Evolutionary conservation across 2,113 vertebrate genomes (phyloP).

Genomic region (Brachyistius frenatus): DNA sequence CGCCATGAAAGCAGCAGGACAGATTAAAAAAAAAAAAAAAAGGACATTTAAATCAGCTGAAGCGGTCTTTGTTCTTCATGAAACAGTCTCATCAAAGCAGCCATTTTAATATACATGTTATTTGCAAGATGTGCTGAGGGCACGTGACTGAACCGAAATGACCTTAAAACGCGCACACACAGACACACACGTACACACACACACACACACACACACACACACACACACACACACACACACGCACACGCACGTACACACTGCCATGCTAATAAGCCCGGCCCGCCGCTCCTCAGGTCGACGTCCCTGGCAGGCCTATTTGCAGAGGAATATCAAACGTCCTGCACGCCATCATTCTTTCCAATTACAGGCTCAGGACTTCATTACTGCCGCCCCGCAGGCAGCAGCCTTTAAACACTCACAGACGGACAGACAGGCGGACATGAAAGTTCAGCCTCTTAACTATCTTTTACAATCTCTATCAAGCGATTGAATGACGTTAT

Average conservation of each 20-base stretch:
- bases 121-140: constrained; percentile 8
- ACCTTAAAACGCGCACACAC: constrained; percentile 9
- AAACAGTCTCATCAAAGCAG: constrained; percentile 8
- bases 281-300: constrained; percentile 14
- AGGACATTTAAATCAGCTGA: too few species aligned
- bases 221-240: constrained; percentile 1
- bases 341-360: constrained; percentile 55
- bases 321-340: constrained; percentile 60
- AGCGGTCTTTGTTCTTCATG: neutral
- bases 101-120: neutral
- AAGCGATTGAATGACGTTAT: neutral
- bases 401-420: constrained; percentile 30
- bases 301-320: constrained; percentile 52
- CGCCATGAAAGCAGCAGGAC: too few species aligned
- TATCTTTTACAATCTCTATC: constrained; percentile 17
- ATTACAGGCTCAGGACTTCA: constrained; percentile 66
- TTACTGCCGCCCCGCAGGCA: constrained; percentile 37
- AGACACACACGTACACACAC: constrained; percentile 9
- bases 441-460: constrained; percentile 12
- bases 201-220: neutral
- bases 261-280: constrained; percentile 42
- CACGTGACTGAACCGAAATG: constrained; percentile 29
- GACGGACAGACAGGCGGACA: neutral
- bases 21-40: too few species aligned
- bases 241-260: constrained; percentile 19